Evolutionary conservation across 2,888 invertebrate species (phyloP).

Genomic region (Lacanobia oleracea): DNA sequence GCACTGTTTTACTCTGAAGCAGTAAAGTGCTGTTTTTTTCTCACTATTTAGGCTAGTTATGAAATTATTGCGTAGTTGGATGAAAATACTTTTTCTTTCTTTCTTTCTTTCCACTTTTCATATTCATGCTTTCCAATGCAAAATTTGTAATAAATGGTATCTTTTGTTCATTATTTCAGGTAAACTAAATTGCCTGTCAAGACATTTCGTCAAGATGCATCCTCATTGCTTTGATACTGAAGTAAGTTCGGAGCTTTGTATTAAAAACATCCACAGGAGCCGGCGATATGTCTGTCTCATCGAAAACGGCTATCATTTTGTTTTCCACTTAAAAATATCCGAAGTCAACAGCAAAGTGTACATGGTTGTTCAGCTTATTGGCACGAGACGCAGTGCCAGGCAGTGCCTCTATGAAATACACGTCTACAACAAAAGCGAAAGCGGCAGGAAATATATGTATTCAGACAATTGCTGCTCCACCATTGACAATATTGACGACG

Average conservation of each 20-base stretch:
- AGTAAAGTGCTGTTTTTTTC: too few species aligned
- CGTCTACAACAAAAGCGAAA: conserved; percentile 11
- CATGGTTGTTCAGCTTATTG: conserved; percentile 23
- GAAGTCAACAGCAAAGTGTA: background rate
- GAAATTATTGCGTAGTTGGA: too few species aligned
- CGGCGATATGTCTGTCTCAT: background rate
- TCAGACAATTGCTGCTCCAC: conserved; percentile 22
- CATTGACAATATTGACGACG: conserved; percentile 16
- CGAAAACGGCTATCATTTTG: background rate
- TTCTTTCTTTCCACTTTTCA: background rate
- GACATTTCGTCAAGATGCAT: conserved; percentile 9
- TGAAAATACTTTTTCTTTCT: background rate
- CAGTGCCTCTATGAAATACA: conserved; percentile 20
- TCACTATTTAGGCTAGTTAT: too few species aligned
- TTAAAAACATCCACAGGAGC: background rate
- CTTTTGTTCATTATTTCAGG: conserved; percentile 13
- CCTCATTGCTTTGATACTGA: background rate
- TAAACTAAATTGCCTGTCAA: background rate
- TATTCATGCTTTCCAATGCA: too few species aligned
- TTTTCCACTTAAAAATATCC: conserved; percentile 14
- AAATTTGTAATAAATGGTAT: too few species aligned
- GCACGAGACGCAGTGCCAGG: conserved; percentile 10
- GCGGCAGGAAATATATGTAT: conserved; percentile 2
- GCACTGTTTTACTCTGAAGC: too few species aligned
- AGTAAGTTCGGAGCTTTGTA: background rate